Evolutionary conservation across 2,113 vertebrate species (phyloP), one percentile per base, ranked within the genome.

Genomic region (Larimichthys polyactis): DNA sequence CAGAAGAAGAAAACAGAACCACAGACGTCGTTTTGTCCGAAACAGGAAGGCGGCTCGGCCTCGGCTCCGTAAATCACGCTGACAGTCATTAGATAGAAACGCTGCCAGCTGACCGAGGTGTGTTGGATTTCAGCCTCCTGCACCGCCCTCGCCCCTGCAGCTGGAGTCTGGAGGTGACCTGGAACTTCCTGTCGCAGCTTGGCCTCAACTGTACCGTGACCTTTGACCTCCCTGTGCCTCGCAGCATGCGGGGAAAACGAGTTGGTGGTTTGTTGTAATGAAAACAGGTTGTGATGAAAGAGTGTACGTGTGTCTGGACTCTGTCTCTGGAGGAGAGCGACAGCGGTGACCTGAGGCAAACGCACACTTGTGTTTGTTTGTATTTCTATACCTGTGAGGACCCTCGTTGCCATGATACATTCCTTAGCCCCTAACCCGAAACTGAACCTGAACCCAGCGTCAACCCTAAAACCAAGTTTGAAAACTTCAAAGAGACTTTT

Each of bases 251-350:
- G 65, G 62, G 48, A 58, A 15, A 15, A 20, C n/a, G 44, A 44
- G 62, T 71, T 71, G 32, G 11, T 27, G 54, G 44, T 44, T 8
- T 69, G 51, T 48, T 4, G 48, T 57, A 65, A 75, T 60, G 67
- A 79, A 79, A 88, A 73, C 75, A 58, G 78, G 63, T 55, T 29
- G 78, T 75, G 77, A 59, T 66, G 59, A 76, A 66, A 78, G 78
- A 57, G 78, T n/a, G 40, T 65, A n/a, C 22, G 51, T 52, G 60
- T 59, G 62, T 82, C 71, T 88, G 82, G 64, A 58, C 49, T 80
- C 44, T 55, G 54, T 81, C 58, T 81, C 48, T 19, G 29, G 48
- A 54, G 51, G 57, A 58, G 44, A 22, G 65, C 16, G 73, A 76
- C 67, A 63, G 78, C 46, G 49, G n/a, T 67, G 73, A 77, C 83